Evolutionary conservation across 2,797 vertebrate species (phyloP).

Genomic region (Coluber constrictor): DNA sequence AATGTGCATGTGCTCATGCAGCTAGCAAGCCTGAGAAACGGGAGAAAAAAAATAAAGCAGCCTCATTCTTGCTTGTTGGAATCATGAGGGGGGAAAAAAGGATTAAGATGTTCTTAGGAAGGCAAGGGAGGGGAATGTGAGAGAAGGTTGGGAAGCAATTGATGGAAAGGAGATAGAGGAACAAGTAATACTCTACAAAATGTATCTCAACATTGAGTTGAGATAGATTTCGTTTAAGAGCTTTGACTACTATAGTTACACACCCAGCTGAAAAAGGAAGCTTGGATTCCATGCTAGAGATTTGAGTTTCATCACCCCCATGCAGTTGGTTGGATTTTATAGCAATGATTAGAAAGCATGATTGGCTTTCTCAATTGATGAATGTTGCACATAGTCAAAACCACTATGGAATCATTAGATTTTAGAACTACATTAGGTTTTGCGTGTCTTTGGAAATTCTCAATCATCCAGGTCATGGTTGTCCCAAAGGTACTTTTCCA

Average conservation of each 20-base stretch:
- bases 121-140: background rate
- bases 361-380: background rate
- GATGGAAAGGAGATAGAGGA: background rate
- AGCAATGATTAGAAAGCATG: background rate
- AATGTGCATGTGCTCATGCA: background rate
- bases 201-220: background rate
- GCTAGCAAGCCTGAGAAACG: background rate
- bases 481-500: background rate
- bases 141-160: background rate
- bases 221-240: background rate
- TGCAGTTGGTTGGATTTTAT: background rate
- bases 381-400: background rate
- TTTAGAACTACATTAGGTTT: background rate
- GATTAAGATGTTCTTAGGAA: background rate
- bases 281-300: background rate
- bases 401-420: background rate
- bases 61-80: background rate
- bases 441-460: background rate
- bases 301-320: background rate
- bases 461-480: background rate
- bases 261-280: background rate
- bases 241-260: background rate
- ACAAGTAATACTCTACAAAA: background rate
- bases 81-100: too few relatives aligned
- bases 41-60: background rate